These are phyloP conservation scores for Luperina testacea DNA, from an alignment of 2,888 invertebrate species.

Conservation along the genomic window DNA sequence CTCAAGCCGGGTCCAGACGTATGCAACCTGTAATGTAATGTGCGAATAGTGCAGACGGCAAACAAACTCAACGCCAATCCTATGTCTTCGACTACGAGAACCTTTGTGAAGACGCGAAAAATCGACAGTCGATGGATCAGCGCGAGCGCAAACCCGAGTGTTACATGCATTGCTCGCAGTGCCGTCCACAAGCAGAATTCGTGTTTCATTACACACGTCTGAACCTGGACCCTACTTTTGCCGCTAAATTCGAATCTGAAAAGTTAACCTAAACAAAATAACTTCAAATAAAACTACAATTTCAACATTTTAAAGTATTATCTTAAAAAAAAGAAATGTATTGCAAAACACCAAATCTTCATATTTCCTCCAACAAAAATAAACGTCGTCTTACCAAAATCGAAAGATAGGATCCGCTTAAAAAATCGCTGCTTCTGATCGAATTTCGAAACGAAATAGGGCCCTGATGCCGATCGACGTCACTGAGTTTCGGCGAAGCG, in stretches of 20 bases:
- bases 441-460: slow-evolving; percentile 64
- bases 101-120: background rate
- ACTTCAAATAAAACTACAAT: background rate
- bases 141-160: background rate
- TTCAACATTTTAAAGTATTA: background rate
- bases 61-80: background rate
- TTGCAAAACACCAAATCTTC: background rate
- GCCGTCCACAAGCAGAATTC: background rate
- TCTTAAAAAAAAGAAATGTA: background rate
- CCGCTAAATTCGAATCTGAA: background rate
- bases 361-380: slow-evolving; percentile 5
- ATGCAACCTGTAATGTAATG: background rate
- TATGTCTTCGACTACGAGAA: background rate
- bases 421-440: slow-evolving; percentile 31
- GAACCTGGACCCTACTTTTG: background rate
- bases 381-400: background rate
- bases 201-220: background rate
- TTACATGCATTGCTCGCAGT: background rate
- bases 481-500: slow-evolving; percentile 62
- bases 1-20: background rate
- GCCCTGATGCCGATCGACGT: slow-evolving; percentile 53
- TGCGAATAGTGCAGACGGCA: background rate
- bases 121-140: background rate
- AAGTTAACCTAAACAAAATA: background rate
- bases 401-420: slow-evolving; percentile 11